Conservation (phyloP, 2,113 vertebrate genomes). For the Sphaerodactylus townsendi region DNA sequence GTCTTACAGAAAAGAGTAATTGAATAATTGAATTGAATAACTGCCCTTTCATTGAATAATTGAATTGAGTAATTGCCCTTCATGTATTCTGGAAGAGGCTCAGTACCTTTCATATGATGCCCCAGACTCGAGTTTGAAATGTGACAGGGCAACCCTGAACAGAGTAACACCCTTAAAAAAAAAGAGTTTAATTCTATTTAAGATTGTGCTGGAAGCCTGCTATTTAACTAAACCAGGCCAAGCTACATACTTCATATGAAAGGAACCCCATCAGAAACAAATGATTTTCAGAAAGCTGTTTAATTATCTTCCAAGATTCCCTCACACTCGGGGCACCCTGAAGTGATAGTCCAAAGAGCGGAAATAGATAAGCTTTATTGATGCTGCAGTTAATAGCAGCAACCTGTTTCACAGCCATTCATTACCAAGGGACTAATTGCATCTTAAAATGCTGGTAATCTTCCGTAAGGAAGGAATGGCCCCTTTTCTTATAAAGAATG, state of each 20-base stretch:
- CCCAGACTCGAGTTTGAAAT: slow-evolving; percentile 31
- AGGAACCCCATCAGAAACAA: slow-evolving; percentile 12
- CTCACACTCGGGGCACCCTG: background rate
- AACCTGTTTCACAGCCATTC: slow-evolving; percentile 54
- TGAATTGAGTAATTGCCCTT: no score
- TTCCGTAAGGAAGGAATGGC: slow-evolving; percentile 27
- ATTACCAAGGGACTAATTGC: slow-evolving; percentile 55
- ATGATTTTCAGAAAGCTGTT: slow-evolving; percentile 35
- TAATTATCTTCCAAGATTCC: slow-evolving; percentile 12
- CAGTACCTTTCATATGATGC: background rate
- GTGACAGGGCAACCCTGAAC: background rate
- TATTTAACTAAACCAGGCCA: no score
- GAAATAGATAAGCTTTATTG: slow-evolving; percentile 26
- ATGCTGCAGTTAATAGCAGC: slow-evolving; percentile 50
- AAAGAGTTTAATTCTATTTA: background rate
- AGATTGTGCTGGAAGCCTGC: no score
- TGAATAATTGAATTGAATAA: no score
- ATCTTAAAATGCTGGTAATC: slow-evolving; percentile 47
- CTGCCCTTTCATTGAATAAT: no score
- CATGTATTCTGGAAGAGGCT: background rate
- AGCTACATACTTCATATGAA: background rate
- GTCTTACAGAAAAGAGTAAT: no score
- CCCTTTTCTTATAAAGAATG: background rate
- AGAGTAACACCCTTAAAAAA: no score
- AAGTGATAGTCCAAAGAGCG: slow-evolving; percentile 19